Percentiles rank a stretch among this genome's conserved stretches.
phyloP scores from a whole-genome alignment of 2,888 invertebrate species.

The Perithous albicinctus region DNA sequence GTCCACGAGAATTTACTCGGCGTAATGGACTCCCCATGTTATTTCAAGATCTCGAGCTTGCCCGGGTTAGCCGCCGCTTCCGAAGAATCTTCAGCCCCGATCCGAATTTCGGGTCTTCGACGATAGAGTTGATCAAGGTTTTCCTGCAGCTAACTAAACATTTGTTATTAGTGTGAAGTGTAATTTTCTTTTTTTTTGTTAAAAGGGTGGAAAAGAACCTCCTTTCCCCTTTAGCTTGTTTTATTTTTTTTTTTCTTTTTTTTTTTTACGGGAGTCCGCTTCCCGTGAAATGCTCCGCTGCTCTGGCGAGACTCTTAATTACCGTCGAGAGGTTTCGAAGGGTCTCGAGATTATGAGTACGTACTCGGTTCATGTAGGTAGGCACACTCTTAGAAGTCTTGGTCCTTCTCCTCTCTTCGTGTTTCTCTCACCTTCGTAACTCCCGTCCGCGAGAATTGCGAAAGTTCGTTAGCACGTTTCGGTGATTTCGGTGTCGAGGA shows the following conservation, averaged over 20 bases:
- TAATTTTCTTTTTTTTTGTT: constrained; percentile 31
- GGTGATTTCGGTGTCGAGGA: constrained; percentile 52
- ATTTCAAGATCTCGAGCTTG: constrained; percentile 57
- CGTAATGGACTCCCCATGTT: constrained; percentile 67
- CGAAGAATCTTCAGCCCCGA: constrained; percentile 9
- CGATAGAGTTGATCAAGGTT: constrained; percentile 19
- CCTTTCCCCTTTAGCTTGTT: constrained; percentile 42
- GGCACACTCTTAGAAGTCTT: constrained; percentile 43
- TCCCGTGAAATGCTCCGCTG: constrained; percentile 43
- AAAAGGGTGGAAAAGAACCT: constrained; percentile 23
- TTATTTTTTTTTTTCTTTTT: no score
- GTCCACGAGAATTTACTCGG: constrained; percentile 59
- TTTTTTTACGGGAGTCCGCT: constrained; percentile 35
- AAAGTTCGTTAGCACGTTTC: constrained; percentile 70
- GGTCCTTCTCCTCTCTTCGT: constrained; percentile 44
- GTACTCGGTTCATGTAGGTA: constrained; percentile 51
- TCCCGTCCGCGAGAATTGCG: constrained; percentile 50
- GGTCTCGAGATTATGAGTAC: constrained; percentile 63
- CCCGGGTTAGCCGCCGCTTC: constrained; percentile 17
- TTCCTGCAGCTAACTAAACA: constrained; percentile 8
- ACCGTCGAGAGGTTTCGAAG: constrained; percentile 61
- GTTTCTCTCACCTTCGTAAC: constrained; percentile 59
- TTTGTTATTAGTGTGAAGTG: constrained; percentile 12
- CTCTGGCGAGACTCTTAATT: constrained; percentile 65
- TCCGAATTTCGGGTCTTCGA: constrained; percentile 10